Evolutionary conservation across 2,113 vertebrate species (phyloP).

Genomic region (Naja naja): DNA sequence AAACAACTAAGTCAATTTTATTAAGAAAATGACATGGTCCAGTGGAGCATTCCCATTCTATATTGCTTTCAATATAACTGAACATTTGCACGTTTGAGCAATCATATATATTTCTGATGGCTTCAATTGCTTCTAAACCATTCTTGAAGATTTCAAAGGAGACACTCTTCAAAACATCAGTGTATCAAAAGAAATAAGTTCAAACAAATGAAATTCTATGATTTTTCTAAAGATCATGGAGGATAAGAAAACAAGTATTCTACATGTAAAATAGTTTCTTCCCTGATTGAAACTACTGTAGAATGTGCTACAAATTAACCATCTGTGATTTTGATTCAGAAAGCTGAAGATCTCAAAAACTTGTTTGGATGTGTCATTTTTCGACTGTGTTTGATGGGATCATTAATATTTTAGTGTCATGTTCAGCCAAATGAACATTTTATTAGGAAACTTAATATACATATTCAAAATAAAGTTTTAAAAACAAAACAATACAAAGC

Average conservation of each 20-base stretch:
- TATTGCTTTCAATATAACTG: neutral
- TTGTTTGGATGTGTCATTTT: neutral
- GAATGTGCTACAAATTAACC: neutral
- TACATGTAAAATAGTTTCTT: neutral
- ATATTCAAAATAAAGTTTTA: neutral
- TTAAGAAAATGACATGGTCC: neutral
- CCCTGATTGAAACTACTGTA: neutral
- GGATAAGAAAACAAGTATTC: neutral
- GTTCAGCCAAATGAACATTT: neutral
- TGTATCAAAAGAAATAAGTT: slow-evolving; percentile 12
- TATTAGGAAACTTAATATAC: neutral
- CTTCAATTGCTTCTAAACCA: neutral
- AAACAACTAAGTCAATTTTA: neutral
- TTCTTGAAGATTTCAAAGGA: neutral
- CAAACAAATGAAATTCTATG: slow-evolving; percentile 3
- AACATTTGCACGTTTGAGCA: neutral
- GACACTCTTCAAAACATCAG: neutral
- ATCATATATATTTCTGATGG: neutral
- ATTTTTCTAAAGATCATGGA: neutral
- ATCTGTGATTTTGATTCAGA: slow-evolving; percentile 17
- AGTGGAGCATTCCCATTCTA: too few species aligned
- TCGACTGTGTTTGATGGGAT: neutral
- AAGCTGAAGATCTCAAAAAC: neutral
- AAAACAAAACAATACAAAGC: neutral
- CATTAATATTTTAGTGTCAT: neutral